Percentiles rank a stretch among this genome's conserved stretches.
These are phyloP conservation scores for Paramormyrops hopkinsi DNA, from an alignment of 2,797 vertebrate species.

Conservation along the genomic window DNA sequence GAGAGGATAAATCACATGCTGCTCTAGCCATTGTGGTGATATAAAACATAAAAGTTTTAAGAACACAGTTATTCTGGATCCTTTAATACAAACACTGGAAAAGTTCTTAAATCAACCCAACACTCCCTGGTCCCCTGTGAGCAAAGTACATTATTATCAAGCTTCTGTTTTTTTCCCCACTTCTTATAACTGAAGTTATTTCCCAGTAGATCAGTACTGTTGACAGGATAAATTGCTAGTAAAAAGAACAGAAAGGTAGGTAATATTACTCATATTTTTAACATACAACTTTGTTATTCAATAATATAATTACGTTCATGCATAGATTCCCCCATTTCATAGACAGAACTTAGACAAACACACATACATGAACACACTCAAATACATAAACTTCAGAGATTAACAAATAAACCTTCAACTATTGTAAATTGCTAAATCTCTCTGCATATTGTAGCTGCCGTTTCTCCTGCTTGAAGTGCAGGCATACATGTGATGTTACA, in stretches of 20 bases:
- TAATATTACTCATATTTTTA: not conserved
- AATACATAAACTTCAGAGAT: not conserved
- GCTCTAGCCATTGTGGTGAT: not conserved
- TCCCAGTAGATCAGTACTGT: conserved; percentile 6
- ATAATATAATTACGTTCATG: not conserved
- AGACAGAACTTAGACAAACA: not conserved
- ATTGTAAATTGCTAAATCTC: not conserved
- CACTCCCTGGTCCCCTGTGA: not conserved
- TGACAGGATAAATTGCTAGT: not conserved
- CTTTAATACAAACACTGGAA: not conserved
- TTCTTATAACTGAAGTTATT: not conserved
- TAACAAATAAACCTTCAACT: not conserved
- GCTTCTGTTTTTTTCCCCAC: not conserved
- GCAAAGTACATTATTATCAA: not conserved
- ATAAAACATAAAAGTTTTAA: not conserved
- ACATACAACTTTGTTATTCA: not conserved
- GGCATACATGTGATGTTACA: not conserved
- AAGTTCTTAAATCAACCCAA: conserved; percentile 13
- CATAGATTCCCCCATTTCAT: not conserved
- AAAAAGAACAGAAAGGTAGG: not conserved
- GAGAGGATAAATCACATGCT: not conserved
- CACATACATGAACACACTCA: not conserved
- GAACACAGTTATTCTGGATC: not conserved
- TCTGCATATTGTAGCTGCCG: not conserved
- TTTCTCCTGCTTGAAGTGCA: not conserved